Conservation (phyloP, 2,797 vertebrate genomes). For the Poeciliopsis presidionis region DNA sequence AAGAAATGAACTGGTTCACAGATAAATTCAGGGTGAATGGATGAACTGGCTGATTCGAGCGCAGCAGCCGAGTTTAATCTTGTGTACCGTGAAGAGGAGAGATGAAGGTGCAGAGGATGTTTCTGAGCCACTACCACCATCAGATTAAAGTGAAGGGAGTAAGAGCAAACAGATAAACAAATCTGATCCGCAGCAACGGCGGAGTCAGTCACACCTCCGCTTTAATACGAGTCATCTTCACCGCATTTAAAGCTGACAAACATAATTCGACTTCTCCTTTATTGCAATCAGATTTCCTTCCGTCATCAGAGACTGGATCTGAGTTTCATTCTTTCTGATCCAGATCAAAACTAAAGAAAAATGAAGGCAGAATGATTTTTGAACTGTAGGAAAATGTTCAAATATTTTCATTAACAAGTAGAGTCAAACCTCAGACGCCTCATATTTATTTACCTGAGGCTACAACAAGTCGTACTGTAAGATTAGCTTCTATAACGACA, state of each 20-base stretch:
- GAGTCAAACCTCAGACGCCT: not conserved
- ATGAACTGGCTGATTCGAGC: conserved; percentile 9
- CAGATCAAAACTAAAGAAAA: not conserved
- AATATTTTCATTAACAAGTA: not conserved
- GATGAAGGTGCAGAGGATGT: conserved; percentile 20
- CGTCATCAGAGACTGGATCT: not conserved
- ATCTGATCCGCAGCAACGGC: conserved; percentile 19
- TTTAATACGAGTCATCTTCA: conserved; percentile 6
- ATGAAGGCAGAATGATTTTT: not conserved
- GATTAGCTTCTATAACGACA: too few species aligned
- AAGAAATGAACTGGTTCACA: not conserved
- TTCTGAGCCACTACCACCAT: conserved; percentile 26
- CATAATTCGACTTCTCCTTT: not conserved
- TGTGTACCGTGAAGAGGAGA: conserved; percentile 5
- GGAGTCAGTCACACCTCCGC: not conserved
- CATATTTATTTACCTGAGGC: not conserved
- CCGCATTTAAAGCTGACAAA: not conserved
- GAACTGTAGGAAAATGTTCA: not conserved
- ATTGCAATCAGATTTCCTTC: not conserved
- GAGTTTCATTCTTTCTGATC: not conserved
- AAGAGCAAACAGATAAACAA: conserved; percentile 21
- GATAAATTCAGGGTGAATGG: conserved; percentile 16
- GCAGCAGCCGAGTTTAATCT: conserved; percentile 27
- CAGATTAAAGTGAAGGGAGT: conserved; percentile 29
- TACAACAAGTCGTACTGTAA: too few species aligned